Percentiles rank a stretch among this genome's conserved stretches.
Conservation (phyloP, 2,888 invertebrate genomes). For the Pheosia gnoma region DNA sequence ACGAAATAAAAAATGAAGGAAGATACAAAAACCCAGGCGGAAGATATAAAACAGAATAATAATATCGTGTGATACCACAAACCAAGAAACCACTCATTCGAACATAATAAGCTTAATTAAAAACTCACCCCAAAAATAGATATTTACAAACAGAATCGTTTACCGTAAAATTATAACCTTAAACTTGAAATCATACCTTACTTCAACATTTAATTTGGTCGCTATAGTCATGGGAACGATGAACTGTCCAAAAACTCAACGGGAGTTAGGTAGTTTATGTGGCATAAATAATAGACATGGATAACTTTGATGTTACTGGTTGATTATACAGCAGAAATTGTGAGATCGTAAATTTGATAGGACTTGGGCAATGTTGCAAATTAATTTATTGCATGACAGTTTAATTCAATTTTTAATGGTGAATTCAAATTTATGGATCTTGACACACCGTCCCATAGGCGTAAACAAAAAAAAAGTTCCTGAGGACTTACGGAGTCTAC, state of each 20-base stretch:
- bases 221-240: conserved; percentile 19
- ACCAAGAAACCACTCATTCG: conserved; percentile 15
- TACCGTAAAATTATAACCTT: conserved; percentile 42
- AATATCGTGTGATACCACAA: conserved; percentile 8
- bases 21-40: not conserved
- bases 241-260: conserved; percentile 6
- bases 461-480: too few species aligned
- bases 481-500: too few species aligned
- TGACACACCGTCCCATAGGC: too few species aligned
- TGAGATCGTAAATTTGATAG: not conserved
- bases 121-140: conserved; percentile 22
- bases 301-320: not conserved
- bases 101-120: conserved; percentile 32
- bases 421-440: too few species aligned
- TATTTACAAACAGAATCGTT: conserved; percentile 35
- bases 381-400: not conserved
- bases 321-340: not conserved
- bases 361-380: not conserved
- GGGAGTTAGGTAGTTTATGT: not conserved
- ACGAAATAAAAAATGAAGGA: not conserved
- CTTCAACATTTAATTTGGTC: conserved; percentile 20
- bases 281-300: not conserved
- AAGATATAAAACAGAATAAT: conserved; percentile 5
- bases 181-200: conserved; percentile 8
- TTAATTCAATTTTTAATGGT: not conserved